phyloP scores from a whole-genome alignment of 1,140 invertebrate species.

The Heliothis subflexa region DNA sequence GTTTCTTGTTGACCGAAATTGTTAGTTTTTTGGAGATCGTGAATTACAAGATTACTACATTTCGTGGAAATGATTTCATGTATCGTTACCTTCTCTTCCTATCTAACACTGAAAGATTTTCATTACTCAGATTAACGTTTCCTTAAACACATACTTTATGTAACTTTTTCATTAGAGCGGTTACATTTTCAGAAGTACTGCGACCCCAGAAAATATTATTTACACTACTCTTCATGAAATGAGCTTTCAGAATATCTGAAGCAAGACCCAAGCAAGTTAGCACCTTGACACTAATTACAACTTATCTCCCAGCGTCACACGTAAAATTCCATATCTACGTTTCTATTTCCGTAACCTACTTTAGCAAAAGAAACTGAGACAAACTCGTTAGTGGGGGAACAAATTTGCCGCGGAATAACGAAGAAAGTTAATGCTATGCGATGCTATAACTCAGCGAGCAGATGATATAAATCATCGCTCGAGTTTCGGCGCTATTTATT shows the following conservation, averaged over 20 bases:
- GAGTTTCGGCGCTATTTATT: constrained; percentile 28
- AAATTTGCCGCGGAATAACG: constrained; percentile 12
- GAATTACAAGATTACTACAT: no score
- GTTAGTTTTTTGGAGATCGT: no score
- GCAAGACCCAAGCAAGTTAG: background rate
- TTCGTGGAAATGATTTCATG: no score
- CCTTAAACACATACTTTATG: no score
- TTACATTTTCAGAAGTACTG: no score
- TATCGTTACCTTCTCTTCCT: no score
- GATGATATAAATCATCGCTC: constrained; percentile 32
- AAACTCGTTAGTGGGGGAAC: constrained; percentile 20
- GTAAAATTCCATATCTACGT: background rate
- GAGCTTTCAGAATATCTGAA: background rate
- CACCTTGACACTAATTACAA: constrained; percentile 5
- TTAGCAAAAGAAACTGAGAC: constrained; percentile 20
- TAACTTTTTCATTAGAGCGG: no score
- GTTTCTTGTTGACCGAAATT: no score
- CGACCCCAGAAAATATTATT: no score
- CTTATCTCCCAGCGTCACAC: background rate
- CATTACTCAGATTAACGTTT: no score
- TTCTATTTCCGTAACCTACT: background rate
- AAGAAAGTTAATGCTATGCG: constrained; percentile 16
- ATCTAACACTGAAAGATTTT: no score
- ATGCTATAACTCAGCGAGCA: constrained; percentile 26
- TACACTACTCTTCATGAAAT: no score